These are phyloP conservation scores for Sinocyclocheilus anshuiensis DNA, from an alignment of 2,113 vertebrate genomes.

Conservation along the genomic window DNA sequence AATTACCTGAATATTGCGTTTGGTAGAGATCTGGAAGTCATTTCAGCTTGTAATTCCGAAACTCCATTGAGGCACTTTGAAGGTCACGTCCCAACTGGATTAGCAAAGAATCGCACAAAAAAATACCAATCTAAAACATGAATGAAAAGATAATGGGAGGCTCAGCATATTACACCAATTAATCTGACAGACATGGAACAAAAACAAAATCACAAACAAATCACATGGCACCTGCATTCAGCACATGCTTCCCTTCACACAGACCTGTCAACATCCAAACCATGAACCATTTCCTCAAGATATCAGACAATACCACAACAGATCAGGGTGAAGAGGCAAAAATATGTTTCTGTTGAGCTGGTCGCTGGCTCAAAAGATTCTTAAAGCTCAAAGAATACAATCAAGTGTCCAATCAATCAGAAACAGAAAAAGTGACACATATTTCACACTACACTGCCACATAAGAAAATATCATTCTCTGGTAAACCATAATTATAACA, in stretches of 20 bases:
- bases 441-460: neutral
- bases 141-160: neutral
- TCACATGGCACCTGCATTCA: neutral
- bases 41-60: neutral
- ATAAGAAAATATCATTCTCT: neutral
- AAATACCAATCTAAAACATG: neutral
- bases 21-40: neutral
- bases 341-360: neutral
- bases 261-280: neutral
- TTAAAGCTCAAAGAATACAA: neutral
- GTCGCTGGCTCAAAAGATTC: neutral
- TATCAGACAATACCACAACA: neutral
- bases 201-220: neutral
- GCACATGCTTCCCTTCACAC: neutral
- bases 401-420: neutral
- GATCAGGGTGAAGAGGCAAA: neutral
- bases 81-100: constrained; percentile 3
- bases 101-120: neutral
- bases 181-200: neutral
- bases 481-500: neutral
- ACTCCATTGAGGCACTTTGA: neutral
- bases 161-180: neutral
- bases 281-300: neutral
- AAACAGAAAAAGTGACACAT: neutral
- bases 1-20: neutral